Base-by-base conservation (phyloP, 2,113 vertebrate species). In the Solenodon paradoxus region DNA sequence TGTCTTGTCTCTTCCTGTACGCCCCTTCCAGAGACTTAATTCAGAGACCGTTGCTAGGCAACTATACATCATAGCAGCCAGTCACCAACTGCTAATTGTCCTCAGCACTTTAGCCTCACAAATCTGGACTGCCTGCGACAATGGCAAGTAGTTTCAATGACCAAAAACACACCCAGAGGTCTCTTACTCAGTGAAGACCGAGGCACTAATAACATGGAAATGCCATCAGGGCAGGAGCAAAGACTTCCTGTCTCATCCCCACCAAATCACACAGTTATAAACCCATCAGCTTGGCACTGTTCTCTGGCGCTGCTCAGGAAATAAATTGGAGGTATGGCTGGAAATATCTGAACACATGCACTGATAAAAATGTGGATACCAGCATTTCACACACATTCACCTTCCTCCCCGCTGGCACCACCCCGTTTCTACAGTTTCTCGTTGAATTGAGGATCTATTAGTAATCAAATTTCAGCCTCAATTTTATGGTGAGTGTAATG, bases 401-500 rank as follows among this genome's bases (percentile, higher is more conserved):
- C 91, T 93, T 74, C 35, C 57, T 94, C 57, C 69, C 81, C 32
- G 0, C 45, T 3, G 95, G 93, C 49, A 69, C 71, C 94, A 47
- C 72, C 71, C 59, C 51, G 35, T 63, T 9, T 6, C 71, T 28
- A 84, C 59, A 77, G 85, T 89, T 80, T 91, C 95, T 95, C 95
- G 95, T 93, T 81, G 97, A 96, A 97, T 47, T 0, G 69, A 97
- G 90, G 98, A 97, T 98, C 98, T 97, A 97, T 97, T 96, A 97
- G 97, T 99, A 99, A 99, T 98, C 98, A 98, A 98, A 99, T 99
- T 98, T 98, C 98, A 98, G 98, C 98, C 98, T 95, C 97, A 97
- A 98, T 98, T 98, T 98, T 98, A 98, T 98, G 98, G 98, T 98
- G 98, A 98, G 98, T 98, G 98, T 98, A 98, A 98, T 98, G 63